phyloP scores from a whole-genome alignment of 2,797 vertebrate species.

The Columba guinea region DNA sequence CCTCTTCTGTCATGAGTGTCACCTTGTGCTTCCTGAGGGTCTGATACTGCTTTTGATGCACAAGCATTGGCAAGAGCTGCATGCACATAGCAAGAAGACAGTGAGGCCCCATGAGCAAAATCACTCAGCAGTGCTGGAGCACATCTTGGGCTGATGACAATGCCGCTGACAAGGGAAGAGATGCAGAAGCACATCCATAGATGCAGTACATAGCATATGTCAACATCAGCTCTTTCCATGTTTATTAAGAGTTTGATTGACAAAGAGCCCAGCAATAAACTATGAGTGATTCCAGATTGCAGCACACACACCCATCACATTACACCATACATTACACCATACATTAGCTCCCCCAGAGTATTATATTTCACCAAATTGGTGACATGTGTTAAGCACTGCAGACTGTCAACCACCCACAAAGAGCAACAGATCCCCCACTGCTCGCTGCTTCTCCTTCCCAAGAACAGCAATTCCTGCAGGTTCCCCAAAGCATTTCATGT shows the following conservation, averaged over 20 bases:
- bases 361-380: neutral
- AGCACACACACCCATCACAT: neutral
- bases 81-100: neutral
- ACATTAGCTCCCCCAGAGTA: neutral
- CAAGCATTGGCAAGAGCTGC: fast-evolving
- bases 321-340: too few relatives aligned
- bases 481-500: constrained; percentile 12
- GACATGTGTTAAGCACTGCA: neutral
- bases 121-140: neutral
- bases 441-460: neutral
- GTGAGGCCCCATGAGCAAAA: neutral
- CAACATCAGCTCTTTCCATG: neutral
- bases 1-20: neutral
- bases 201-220: neutral
- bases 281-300: neutral
- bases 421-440: neutral
- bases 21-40: neutral
- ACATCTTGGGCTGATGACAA: neutral
- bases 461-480: neutral
- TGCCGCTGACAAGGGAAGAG: neutral
- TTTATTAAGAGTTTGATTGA: neutral
- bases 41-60: neutral
- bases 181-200: neutral
- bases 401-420: neutral
- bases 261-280: neutral